These are phyloP conservation scores for Homalodisca vitripennis DNA, from an alignment of 1,140 invertebrate species.

Conservation along the genomic window DNA sequence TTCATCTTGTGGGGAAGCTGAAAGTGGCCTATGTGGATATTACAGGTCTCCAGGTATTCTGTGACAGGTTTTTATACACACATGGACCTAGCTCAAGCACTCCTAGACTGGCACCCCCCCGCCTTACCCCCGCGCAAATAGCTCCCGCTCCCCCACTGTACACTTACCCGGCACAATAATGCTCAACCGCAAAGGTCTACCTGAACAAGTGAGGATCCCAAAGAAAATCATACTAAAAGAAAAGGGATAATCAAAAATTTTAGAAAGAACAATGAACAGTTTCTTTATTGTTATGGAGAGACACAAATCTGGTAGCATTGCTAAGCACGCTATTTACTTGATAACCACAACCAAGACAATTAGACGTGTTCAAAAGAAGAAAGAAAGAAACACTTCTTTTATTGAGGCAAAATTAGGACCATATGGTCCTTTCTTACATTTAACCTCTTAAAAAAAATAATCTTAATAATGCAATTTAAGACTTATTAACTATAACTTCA, in stretches of 20 bases:
- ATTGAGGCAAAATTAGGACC: too few species aligned
- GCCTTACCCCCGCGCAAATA: too few species aligned
- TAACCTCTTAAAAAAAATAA: too few species aligned
- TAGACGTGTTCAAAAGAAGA: constrained; percentile 1
- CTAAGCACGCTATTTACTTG: neutral
- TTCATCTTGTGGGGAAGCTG: too few species aligned
- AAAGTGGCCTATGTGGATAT: too few species aligned
- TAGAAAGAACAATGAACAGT: constrained; percentile 1
- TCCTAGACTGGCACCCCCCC: too few species aligned
- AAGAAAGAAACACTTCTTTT: too few species aligned
- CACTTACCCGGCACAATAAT: constrained; percentile 1
- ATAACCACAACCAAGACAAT: neutral
- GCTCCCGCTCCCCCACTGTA: too few species aligned
- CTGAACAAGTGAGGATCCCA: constrained; percentile 15
- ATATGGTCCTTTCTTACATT: too few species aligned
- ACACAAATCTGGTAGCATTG: constrained; percentile 1
- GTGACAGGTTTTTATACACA: constrained; percentile 10
- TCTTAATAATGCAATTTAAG: too few species aligned
- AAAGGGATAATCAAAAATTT: constrained; percentile 16
- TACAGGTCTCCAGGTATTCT: too few species aligned
- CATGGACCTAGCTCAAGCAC: constrained; percentile 3
- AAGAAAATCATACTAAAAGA: constrained; percentile 19
- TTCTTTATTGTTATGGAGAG: constrained; percentile 7
- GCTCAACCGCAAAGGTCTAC: neutral
- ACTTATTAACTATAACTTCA: too few species aligned